Evolutionary conservation across 2,113 vertebrate genomes (phyloP).

Genomic region (Platysternon megacephalum): DNA sequence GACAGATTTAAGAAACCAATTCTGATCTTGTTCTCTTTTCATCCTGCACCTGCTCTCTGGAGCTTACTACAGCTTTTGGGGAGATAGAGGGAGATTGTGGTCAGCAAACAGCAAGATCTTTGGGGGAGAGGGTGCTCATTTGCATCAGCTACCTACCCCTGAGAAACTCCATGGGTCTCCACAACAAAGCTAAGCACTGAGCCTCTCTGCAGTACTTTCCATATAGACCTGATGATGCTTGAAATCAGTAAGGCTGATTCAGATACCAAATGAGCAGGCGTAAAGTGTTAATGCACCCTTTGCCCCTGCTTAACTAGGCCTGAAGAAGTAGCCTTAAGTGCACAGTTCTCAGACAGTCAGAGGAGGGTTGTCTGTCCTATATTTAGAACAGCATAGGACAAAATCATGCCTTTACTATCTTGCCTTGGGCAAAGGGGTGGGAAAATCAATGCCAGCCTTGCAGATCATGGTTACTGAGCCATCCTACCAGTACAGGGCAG

Average conservation of each 20-base stretch:
- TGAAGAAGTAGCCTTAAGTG: background rate
- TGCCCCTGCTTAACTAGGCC: background rate
- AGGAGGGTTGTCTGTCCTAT: background rate
- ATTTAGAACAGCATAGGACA: no score
- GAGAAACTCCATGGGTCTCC: background rate
- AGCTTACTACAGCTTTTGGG: constrained; percentile 18
- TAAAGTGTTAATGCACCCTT: background rate
- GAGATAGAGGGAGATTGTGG: background rate
- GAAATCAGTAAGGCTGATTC: background rate
- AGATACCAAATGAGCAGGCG: background rate
- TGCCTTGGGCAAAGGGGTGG: background rate
- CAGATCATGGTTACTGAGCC: background rate
- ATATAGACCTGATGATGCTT: background rate
- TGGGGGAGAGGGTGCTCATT: background rate
- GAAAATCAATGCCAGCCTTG: background rate
- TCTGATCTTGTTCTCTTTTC: background rate
- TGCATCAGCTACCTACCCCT: fast-evolving
- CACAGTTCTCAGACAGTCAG: background rate
- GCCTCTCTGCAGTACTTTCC: background rate
- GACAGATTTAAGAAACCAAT: background rate
- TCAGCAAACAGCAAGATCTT: background rate
- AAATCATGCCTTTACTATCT: background rate
- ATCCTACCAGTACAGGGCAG: background rate
- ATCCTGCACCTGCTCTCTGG: background rate
- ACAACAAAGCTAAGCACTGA: background rate